Percentiles rank a stretch among this genome's conserved stretches.
phyloP scores from a whole-genome alignment of 2,888 invertebrate species.

The Hemicrepidius hirtus region DNA sequence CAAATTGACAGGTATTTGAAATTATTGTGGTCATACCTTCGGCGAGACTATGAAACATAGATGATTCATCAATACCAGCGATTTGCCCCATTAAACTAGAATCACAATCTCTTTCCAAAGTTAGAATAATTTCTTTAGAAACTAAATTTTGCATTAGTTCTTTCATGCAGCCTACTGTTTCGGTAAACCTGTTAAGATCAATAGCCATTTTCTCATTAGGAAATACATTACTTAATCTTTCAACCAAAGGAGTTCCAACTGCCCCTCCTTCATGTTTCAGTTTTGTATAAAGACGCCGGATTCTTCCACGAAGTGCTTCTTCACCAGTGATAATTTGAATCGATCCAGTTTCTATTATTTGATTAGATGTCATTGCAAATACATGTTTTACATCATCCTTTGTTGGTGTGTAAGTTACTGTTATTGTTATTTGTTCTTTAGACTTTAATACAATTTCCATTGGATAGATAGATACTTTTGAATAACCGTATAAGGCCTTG shows the following conservation, averaged over 20 bases:
- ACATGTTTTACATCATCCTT: constrained; percentile 64
- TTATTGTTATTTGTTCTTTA: constrained; percentile 62
- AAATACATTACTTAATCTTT: constrained; percentile 61
- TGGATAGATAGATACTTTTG: constrained; percentile 64
- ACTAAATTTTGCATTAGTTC: constrained; percentile 63
- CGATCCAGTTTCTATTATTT: constrained; percentile 66
- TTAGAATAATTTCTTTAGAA: constrained; percentile 66
- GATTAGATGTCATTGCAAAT: constrained; percentile 55
- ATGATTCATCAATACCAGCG: constrained; percentile 65
- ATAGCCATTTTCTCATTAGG: constrained; percentile 64
- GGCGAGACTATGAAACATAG: constrained; percentile 65
- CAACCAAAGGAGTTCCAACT: constrained; percentile 59
- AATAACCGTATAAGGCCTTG: constrained; percentile 61
- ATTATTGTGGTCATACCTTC: constrained; percentile 55
- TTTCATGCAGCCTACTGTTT: constrained; percentile 61
- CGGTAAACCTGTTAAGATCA: constrained; percentile 65
- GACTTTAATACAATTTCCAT: constrained; percentile 64
- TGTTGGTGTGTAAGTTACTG: constrained; percentile 63
- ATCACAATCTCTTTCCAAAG: constrained; percentile 68
- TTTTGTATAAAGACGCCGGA: constrained; percentile 64
- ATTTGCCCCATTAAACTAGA: constrained; percentile 63
- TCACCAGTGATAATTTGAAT: constrained; percentile 66
- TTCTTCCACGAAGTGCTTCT: constrained; percentile 66
- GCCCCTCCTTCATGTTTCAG: constrained; percentile 57
- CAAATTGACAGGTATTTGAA: constrained; percentile 16